These are phyloP conservation scores for Eulemur rubriventer DNA, from an alignment of 2,797 vertebrate species.

Conservation along the genomic window DNA sequence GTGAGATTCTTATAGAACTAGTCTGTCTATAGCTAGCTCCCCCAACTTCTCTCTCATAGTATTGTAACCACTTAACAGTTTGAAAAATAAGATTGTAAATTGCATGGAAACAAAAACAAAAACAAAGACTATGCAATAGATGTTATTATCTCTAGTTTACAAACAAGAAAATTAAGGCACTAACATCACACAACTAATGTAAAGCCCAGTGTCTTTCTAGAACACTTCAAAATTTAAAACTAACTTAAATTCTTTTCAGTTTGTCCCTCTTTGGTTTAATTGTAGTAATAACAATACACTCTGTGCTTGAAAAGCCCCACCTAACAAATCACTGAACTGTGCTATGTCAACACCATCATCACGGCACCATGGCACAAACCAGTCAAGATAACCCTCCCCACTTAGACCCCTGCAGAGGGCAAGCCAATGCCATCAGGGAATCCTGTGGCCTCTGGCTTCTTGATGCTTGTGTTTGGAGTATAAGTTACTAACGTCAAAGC, in stretches of 20 bases:
- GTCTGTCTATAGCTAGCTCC: background rate
- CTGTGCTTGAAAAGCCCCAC: background rate
- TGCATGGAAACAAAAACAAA: background rate
- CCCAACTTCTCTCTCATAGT: background rate
- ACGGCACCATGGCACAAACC: background rate
- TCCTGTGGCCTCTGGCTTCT: background rate
- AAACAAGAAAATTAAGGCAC: background rate
- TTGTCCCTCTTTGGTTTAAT: background rate
- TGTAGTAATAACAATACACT: background rate
- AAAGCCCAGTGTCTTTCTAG: background rate
- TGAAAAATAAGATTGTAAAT: background rate
- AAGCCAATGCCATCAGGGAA: background rate
- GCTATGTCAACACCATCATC: background rate
- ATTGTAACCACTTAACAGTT: background rate
- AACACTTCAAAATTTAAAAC: background rate
- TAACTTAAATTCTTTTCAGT: background rate
- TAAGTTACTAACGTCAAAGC: background rate
- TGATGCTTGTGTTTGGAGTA: background rate
- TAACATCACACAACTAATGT: background rate
- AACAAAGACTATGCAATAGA: background rate
- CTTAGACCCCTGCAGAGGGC: background rate
- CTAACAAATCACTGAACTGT: constrained; percentile 29
- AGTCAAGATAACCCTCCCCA: background rate
- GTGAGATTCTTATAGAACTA: background rate
- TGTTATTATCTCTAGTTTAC: background rate